These are phyloP conservation scores for Kradibia gibbosae DNA, from an alignment of 1,140 invertebrate genomes.

Conservation along the genomic window DNA sequence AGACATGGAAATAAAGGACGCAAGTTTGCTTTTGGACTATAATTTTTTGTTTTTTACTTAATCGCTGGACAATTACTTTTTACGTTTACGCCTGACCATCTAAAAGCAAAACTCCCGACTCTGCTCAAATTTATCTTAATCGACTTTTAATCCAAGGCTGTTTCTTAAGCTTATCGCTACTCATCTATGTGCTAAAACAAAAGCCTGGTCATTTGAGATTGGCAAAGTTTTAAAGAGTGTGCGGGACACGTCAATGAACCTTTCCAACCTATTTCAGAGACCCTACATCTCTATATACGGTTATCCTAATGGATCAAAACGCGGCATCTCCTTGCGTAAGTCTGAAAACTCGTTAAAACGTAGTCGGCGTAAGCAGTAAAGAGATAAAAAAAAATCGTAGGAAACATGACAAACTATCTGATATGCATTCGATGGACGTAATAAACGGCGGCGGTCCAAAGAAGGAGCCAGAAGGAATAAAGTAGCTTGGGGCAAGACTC, in stretches of 20 bases:
- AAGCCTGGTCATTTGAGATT: too few relatives aligned
- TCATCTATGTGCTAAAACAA: too few relatives aligned
- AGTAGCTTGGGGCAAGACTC: conserved; percentile 13
- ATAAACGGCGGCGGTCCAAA: neutral
- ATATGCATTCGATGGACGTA: neutral
- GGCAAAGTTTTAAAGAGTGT: too few relatives aligned
- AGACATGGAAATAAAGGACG: neutral
- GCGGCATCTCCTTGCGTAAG: neutral
- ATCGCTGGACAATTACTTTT: too few relatives aligned
- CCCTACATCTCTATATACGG: neutral
- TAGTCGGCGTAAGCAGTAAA: neutral
- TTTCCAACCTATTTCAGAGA: neutral
- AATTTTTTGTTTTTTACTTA: neutral
- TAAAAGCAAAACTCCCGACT: too few relatives aligned
- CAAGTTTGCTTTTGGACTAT: neutral
- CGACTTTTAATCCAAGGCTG: too few relatives aligned
- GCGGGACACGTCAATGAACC: too few relatives aligned
- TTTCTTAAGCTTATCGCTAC: too few relatives aligned
- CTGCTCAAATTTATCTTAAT: too few relatives aligned
- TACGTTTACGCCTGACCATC: too few relatives aligned
- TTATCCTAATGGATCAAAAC: neutral
- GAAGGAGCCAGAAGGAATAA: neutral
- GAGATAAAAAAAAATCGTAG: neutral
- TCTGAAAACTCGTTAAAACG: neutral
- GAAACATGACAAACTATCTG: neutral